phyloP scores from a whole-genome alignment of 2,888 invertebrate genomes.

The Agriopis leucophaearia region DNA sequence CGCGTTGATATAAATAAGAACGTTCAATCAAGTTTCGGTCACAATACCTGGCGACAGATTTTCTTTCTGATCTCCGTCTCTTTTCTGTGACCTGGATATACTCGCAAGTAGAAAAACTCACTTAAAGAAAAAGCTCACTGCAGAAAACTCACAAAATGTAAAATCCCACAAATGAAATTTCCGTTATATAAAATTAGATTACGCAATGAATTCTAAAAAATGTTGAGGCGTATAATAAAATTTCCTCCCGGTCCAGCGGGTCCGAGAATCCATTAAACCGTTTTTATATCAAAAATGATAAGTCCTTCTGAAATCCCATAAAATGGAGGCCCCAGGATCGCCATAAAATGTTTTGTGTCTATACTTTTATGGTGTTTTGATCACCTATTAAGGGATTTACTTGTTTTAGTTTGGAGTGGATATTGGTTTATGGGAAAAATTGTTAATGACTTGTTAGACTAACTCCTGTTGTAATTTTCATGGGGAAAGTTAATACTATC shows the following conservation, averaged over 20 bases:
- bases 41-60: no score
- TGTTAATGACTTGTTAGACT: constrained; percentile 32
- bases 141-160: background rate
- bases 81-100: no score
- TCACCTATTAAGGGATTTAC: constrained; percentile 57
- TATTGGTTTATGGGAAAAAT: constrained; percentile 33
- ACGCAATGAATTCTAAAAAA: constrained; percentile 19
- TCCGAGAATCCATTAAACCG: constrained; percentile 63
- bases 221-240: constrained; percentile 21
- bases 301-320: constrained; percentile 73
- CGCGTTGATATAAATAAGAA: no score
- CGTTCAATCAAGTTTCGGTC: no score
- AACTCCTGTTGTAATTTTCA: constrained; percentile 17
- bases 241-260: constrained; percentile 18
- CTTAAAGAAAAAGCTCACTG: background rate
- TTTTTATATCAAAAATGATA: constrained; percentile 76
- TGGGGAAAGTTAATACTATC: constrained; percentile 18
- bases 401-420: constrained; percentile 52
- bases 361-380: constrained; percentile 62
- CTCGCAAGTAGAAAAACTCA: no score
- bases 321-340: constrained; percentile 58
- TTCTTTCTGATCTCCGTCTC: no score
- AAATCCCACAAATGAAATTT: background rate
- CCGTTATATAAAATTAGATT: constrained; percentile 9
- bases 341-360: constrained; percentile 67